phyloP scores from a whole-genome alignment of 2,797 vertebrate species.

The Pterois miles region DNA sequence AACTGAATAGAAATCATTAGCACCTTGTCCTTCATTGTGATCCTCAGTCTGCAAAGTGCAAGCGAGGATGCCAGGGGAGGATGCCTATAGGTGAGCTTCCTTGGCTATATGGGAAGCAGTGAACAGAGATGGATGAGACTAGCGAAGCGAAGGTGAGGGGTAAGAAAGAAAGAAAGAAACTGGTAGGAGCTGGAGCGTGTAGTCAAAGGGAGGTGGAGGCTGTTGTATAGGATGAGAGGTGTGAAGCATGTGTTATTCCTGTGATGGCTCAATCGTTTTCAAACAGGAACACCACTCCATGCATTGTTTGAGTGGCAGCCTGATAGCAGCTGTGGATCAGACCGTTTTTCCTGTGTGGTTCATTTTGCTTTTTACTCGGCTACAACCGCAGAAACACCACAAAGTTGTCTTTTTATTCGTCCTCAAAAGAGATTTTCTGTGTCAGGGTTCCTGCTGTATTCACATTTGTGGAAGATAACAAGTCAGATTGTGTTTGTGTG shows the following conservation, averaged over 20 bases:
- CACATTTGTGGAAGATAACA: slow-evolving; percentile 18
- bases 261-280: slow-evolving; percentile 43
- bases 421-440: slow-evolving; percentile 27
- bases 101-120: slow-evolving; percentile 18
- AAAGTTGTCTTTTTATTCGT: slow-evolving; percentile 24
- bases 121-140: slow-evolving; percentile 61
- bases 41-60: slow-evolving; percentile 55
- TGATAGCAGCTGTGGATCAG: slow-evolving; percentile 11
- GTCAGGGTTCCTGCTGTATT: slow-evolving; percentile 24
- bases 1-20: slow-evolving; percentile 61
- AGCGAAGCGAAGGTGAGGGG: slow-evolving; percentile 49
- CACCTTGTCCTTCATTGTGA: slow-evolving; percentile 64
- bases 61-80: slow-evolving; percentile 32
- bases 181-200: slow-evolving; percentile 14
- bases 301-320: slow-evolving; percentile 8
- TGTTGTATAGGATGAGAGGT: slow-evolving; percentile 29
- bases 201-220: slow-evolving; percentile 8
- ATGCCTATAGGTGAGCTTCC: slow-evolving; percentile 41
- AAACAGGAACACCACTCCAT: slow-evolving; percentile 18
- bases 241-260: slow-evolving; percentile 38
- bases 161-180: slow-evolving; percentile 27
- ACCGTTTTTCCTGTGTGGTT: neutral
- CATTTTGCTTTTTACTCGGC: slow-evolving; percentile 3
- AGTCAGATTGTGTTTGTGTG: slow-evolving; percentile 34
- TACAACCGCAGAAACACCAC: slow-evolving; percentile 14